Conservation (phyloP, 2,113 vertebrate species). For the Dicrurus megarhynchus region DNA sequence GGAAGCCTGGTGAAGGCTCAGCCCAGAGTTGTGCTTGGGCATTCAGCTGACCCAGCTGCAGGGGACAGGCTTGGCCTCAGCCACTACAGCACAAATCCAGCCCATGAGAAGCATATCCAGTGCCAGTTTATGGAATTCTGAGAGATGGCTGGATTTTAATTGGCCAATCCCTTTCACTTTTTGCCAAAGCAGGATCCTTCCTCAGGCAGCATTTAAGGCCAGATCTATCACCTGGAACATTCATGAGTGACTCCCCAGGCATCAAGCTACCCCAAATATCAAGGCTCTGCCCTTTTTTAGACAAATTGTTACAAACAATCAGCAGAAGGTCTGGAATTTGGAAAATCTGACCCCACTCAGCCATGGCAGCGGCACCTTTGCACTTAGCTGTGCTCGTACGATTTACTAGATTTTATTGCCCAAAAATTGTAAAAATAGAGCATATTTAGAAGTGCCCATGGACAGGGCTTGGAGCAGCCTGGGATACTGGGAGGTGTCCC, state of each 20-base stretch:
- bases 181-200: background rate
- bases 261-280: background rate
- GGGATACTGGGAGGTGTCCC: background rate
- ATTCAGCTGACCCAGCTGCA: background rate
- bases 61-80: background rate
- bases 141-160: background rate
- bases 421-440: background rate
- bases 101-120: accelerated
- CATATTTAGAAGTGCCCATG: background rate
- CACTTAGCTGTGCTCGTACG: background rate
- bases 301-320: background rate
- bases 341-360: background rate
- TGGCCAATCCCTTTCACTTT: background rate
- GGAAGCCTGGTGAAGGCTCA: background rate
- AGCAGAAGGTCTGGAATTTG: background rate
- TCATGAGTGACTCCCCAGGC: background rate
- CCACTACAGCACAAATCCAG: background rate
- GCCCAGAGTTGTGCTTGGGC: background rate
- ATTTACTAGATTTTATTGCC: background rate
- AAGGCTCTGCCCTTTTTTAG: background rate
- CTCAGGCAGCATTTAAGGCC: background rate
- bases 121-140: background rate
- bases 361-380: background rate
- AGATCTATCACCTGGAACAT: background rate
- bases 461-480: background rate